A percentile compares a stretch with the other conserved stretches of the same genome.
phyloP scores from a whole-genome alignment of 2,797 vertebrate genomes.

The Setipinna tenuifilis region DNA sequence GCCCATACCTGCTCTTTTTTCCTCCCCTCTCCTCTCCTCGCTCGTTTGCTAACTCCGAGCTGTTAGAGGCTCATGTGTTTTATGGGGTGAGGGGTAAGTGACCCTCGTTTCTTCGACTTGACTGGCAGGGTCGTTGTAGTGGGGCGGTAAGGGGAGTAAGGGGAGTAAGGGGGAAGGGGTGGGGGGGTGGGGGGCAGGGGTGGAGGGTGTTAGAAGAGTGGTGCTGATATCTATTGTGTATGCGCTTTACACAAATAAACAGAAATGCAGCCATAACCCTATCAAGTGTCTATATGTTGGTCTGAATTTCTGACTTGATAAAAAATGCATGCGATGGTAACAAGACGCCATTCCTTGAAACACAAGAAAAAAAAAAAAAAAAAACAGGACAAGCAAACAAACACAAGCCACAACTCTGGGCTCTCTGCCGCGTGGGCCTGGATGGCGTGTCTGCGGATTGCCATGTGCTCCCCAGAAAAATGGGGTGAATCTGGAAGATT shows the following conservation, averaged over 20 bases:
- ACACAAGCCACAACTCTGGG: constrained; percentile 2
- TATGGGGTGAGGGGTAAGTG: background rate
- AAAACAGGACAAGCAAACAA: constrained; percentile 5
- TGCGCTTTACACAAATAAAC: background rate
- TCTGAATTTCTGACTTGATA: background rate
- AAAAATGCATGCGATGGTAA: constrained; percentile 50
- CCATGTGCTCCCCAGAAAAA: background rate
- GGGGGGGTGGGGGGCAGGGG: background rate
- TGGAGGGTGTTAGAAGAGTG: background rate
- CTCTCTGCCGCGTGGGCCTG: background rate
- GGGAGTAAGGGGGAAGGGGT: background rate
- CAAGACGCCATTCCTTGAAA: constrained; percentile 56
- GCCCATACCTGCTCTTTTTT: constrained; percentile 29
- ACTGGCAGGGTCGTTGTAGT: background rate
- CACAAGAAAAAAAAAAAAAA: constrained; percentile 28
- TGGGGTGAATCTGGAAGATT: background rate
- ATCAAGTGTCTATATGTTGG: constrained; percentile 26
- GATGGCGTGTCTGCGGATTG: background rate
- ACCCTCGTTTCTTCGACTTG: background rate
- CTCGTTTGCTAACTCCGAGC: background rate
- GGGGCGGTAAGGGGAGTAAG: too few species aligned
- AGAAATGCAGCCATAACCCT: background rate
- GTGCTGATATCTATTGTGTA: background rate
- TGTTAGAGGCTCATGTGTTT: background rate
- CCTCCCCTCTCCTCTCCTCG: background rate